Evolutionary conservation across 2,113 vertebrate genomes (phyloP), one percentile per base, ranked within the genome.

Genomic region (Pelecanoides urinatrix): DNA sequence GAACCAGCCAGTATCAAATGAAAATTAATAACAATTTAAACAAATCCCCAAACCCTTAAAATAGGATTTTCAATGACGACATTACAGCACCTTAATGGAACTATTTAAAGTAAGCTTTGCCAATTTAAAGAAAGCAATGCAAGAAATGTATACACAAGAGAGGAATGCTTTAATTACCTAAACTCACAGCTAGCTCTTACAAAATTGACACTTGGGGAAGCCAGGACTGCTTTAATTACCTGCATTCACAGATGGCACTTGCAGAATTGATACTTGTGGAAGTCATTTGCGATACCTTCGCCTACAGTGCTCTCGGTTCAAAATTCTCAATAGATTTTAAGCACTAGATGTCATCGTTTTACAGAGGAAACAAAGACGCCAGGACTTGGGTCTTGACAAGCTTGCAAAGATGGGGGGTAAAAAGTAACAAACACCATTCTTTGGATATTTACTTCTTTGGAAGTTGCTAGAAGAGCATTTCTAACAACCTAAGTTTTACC

Each of bases 281-380:
- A 68, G 63, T 79, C 63, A 67, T 22, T 36, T 44, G 36, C 0
- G 0, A 72, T 22, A 67, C 11, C 29, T 38, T 42, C 22, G 38
- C 45, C 71, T 56, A 21, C 2, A 0, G 62, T 16, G 16, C 63
- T 58, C 55, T 68, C 9, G 0, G 21, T 84, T 87, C 36, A 61
- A 74, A 63, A 47, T 8, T 55, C 52, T 84, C 84, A 45, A n/a
- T 18, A 25, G 75, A 68, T 76, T 94, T 90, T 86, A 96, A 96
- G 92, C 90, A 89, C 88, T 91, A 94, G 95, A 95, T 96, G 96
- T 94, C 96, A 96, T 92, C 29, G 11, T 92, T 94, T 96, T 96
- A 92, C 90, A 94, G 44, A 93, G 44, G 19, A 96, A 90, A 93
- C 79, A 92, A 92, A 95, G 91, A 49, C 93, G n/a, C 25, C 23